Conservation (phyloP, 2,113 vertebrate species). For the Pundamilia nyererei region DNA sequence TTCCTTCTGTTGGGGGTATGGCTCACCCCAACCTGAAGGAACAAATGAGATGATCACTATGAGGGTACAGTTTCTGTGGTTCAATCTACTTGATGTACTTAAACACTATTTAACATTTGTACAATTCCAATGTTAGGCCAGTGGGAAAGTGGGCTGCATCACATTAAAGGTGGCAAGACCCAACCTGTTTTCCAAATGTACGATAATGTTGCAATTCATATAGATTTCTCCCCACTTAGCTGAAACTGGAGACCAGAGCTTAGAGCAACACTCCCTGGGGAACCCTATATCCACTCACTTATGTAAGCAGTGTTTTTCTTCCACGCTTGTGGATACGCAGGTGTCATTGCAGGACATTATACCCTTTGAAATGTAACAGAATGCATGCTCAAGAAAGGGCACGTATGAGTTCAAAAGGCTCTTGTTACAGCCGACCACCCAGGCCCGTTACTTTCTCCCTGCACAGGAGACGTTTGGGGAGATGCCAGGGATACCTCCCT, state of each 20-base stretch:
- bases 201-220: not conserved
- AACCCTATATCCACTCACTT: not conserved
- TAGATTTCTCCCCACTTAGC: not conserved
- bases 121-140: not conserved
- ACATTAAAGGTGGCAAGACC: not conserved
- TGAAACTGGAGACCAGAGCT: not conserved
- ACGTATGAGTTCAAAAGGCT: conserved; percentile 24
- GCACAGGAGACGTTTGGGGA: conserved; percentile 12
- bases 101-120: not conserved
- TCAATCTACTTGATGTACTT: not conserved
- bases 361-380: not conserved
- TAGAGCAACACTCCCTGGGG: not conserved
- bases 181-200: not conserved
- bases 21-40: conserved; percentile 84
- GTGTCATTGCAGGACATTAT: not conserved
- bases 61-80: not conserved
- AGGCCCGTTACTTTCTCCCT: conserved; percentile 37
- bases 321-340: not conserved
- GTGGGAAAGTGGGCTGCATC: not conserved
- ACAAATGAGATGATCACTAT: not conserved
- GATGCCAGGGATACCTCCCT: conserved; percentile 48
- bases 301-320: conserved; percentile 20
- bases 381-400: not conserved
- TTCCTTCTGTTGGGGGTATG: conserved; percentile 68
- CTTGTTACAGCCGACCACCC: conserved; percentile 49